Evolutionary conservation across 2,113 vertebrate species (phyloP).

Genomic region (Ptychochromis oligacanthus): DNA sequence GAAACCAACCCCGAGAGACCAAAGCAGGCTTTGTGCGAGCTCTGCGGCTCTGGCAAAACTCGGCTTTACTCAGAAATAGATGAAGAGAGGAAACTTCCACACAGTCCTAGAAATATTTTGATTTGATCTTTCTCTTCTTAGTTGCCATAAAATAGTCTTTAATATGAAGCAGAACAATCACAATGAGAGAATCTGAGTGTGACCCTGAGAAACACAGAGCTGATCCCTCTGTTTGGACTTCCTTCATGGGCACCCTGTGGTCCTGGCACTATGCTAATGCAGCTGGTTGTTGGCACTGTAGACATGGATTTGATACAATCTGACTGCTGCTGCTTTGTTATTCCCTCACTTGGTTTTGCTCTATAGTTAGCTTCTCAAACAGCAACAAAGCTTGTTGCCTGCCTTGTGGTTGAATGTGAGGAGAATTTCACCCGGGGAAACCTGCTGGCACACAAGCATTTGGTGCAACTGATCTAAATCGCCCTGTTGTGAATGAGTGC

Average conservation of each 20-base stretch:
- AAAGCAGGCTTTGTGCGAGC: conserved; percentile 67
- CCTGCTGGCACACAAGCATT: conserved; percentile 56
- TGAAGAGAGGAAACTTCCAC: conserved; percentile 42
- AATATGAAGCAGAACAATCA: conserved; percentile 30
- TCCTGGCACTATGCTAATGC: conserved; percentile 70
- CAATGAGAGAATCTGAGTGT: conserved; percentile 52
- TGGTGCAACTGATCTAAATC: conserved; percentile 62
- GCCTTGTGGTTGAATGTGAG: conserved; percentile 55
- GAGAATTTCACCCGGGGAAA: conserved; percentile 50
- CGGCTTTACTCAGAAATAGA: conserved; percentile 44
- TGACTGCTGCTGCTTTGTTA: conserved; percentile 71
- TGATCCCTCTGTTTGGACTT: conserved; percentile 62
- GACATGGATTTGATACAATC: conserved; percentile 69
- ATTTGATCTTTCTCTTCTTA: conserved; percentile 29
- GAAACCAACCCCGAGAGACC: conserved; percentile 58
- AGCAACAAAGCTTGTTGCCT: conserved; percentile 64
- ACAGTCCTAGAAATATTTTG: conserved; percentile 29
- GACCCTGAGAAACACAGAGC: conserved; percentile 49
- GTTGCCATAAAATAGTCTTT: conserved; percentile 15
- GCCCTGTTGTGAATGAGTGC: conserved; percentile 38
- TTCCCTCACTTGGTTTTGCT: conserved; percentile 56
- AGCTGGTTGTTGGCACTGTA: conserved; percentile 68
- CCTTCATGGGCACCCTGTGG: conserved; percentile 58
- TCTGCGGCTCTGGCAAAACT: conserved; percentile 55
- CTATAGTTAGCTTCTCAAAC: conserved; percentile 68